Percentiles rank a stretch among this genome's conserved stretches.
phyloP scores from a whole-genome alignment of 2,888 invertebrate genomes.

The Rhagium mordax region DNA sequence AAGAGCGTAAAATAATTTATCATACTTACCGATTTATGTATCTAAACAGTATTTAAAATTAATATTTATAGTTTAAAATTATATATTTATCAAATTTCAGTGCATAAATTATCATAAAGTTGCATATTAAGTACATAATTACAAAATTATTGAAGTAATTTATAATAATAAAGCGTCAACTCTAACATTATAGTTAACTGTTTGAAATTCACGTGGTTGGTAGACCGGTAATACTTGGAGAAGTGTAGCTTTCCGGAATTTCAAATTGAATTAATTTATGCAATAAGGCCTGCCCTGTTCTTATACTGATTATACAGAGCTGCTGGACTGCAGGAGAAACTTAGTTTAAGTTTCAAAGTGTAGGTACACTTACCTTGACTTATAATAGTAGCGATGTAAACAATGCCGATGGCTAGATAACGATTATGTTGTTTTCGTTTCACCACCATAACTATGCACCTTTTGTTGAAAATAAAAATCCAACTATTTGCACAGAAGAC shows the following conservation, averaged over 20 bases:
- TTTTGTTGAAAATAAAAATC: slow-evolving; percentile 10
- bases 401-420: slow-evolving; percentile 73
- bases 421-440: slow-evolving; percentile 66
- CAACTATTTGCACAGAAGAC: neutral
- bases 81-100: neutral
- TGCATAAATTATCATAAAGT: neutral
- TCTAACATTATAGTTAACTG: slow-evolving; percentile 25
- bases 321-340: slow-evolving; percentile 11
- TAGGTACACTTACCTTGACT: slow-evolving; percentile 72
- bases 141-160: neutral
- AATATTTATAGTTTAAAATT: neutral
- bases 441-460: slow-evolving; percentile 45
- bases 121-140: neutral
- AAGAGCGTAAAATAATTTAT: neutral
- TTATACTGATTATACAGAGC: slow-evolving; percentile 32
- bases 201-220: slow-evolving; percentile 30
- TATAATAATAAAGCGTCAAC: slow-evolving; percentile 17
- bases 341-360: slow-evolving; percentile 3
- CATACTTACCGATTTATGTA: neutral
- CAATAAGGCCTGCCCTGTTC: slow-evolving; percentile 37
- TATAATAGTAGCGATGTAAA: slow-evolving; percentile 76
- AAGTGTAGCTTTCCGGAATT: slow-evolving; percentile 34
- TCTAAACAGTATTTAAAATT: neutral
- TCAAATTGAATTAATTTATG: slow-evolving; percentile 39
- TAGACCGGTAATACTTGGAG: slow-evolving; percentile 31